Conservation (phyloP, 2,888 invertebrate species). For the Scaptodrosophila latifasciaeformis region DNA sequence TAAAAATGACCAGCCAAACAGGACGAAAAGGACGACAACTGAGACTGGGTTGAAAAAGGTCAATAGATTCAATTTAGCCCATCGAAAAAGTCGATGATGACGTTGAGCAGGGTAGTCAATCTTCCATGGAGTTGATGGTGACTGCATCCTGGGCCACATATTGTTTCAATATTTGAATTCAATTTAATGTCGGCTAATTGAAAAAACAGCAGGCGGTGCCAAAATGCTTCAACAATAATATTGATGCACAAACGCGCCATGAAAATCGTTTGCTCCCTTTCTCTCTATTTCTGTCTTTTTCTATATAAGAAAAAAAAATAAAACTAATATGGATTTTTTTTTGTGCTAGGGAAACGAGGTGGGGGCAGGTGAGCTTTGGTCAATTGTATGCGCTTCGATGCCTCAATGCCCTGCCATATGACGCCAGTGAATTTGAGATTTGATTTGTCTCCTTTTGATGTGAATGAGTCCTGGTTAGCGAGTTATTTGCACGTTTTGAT, state of each 20-base stretch:
- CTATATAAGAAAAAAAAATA: not conserved
- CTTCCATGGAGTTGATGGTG: no score
- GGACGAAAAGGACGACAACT: not conserved
- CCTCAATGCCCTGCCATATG: constrained; percentile 17
- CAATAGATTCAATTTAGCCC: no score
- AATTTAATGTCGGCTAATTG: constrained; percentile 69
- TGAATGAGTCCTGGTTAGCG: constrained; percentile 43
- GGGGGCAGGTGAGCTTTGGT: no score
- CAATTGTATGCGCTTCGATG: constrained; percentile 28
- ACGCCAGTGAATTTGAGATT: constrained; percentile 27
- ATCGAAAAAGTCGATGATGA: not conserved
- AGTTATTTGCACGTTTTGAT: constrained; percentile 67
- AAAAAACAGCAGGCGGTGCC: constrained; percentile 39
- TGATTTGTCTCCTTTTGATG: no score
- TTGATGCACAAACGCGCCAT: no score
- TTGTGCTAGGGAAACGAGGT: no score
- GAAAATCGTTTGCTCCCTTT: not conserved
- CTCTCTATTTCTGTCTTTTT: not conserved
- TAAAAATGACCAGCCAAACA: constrained; percentile 24
- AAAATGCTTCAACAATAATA: not conserved
- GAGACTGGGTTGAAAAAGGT: not conserved
- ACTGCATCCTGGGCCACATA: constrained; percentile 24
- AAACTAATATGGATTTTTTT: no score
- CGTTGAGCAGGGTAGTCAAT: no score
- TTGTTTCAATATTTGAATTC: constrained; percentile 70